Conservation (phyloP, 1,140 invertebrate genomes). For the Drosophila aff. region DNA sequence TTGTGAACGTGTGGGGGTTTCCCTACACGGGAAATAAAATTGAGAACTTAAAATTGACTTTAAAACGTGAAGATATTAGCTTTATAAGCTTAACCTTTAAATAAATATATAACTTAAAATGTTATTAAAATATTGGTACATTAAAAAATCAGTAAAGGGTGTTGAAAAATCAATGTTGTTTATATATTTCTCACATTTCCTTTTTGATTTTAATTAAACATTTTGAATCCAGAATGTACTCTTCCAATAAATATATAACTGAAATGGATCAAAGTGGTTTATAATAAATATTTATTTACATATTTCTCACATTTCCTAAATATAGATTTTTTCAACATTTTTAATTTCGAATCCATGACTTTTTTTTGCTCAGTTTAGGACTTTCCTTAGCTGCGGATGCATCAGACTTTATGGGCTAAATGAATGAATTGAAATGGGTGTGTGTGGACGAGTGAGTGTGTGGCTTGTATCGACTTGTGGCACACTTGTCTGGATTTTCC, state of each 20-base stretch:
- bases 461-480: constrained; percentile 78
- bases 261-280: neutral
- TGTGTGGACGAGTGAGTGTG: constrained; percentile 30
- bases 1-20: constrained; percentile 2
- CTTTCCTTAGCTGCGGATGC: constrained; percentile 56
- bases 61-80: neutral
- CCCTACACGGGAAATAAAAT: constrained; percentile 6
- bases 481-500: constrained; percentile 47
- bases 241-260: neutral
- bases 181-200: too few relatives aligned
- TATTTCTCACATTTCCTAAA: neutral
- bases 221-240: too few relatives aligned
- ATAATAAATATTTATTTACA: neutral
- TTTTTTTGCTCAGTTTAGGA: constrained; percentile 20
- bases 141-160: too few relatives aligned
- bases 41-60: neutral
- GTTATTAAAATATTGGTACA: too few relatives aligned
- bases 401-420: constrained; percentile 67
- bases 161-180: too few relatives aligned
- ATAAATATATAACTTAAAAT: neutral
- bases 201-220: too few relatives aligned
- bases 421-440: constrained; percentile 82
- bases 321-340: neutral
- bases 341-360: neutral
- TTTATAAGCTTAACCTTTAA: too few relatives aligned